Evolutionary conservation across 2,888 invertebrate species (phyloP).

Genomic region (Leucoma salicis): DNA sequence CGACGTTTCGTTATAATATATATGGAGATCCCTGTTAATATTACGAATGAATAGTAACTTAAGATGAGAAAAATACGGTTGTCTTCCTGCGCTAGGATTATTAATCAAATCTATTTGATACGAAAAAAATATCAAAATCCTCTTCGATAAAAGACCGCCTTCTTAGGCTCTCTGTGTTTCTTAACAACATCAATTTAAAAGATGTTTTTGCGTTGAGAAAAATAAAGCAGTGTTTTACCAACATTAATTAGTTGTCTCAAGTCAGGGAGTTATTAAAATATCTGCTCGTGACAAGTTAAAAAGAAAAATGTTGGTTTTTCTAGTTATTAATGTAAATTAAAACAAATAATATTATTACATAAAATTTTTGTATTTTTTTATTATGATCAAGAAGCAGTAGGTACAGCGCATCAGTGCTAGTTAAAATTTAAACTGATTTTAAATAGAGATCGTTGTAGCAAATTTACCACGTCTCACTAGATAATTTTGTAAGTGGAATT

Average conservation of each 20-base stretch:
- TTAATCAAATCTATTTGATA: conserved; percentile 66
- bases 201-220: conserved; percentile 15
- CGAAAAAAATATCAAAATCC: conserved; percentile 63
- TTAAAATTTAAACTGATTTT: too few species aligned
- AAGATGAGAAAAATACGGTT: conserved; percentile 72
- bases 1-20: too few species aligned
- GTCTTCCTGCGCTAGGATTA: conserved; percentile 59
- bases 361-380: too few species aligned
- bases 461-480: too few species aligned
- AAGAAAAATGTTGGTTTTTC: conserved; percentile 13
- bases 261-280: conserved; percentile 31
- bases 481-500: too few species aligned
- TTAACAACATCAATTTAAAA: conserved; percentile 18
- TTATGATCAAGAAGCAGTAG: too few species aligned
- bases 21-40: conserved; percentile 47
- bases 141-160: conserved; percentile 43
- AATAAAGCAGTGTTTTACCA: conserved; percentile 15
- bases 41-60: conserved; percentile 70
- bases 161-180: conserved; percentile 20
- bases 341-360: conserved; percentile 7
- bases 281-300: conserved; percentile 33
- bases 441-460: too few species aligned
- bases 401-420: too few species aligned
- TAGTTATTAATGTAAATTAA: conserved; percentile 18
- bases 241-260: conserved; percentile 28